Conservation (phyloP, 2,797 vertebrate species). For the Malurus splendens region DNA sequence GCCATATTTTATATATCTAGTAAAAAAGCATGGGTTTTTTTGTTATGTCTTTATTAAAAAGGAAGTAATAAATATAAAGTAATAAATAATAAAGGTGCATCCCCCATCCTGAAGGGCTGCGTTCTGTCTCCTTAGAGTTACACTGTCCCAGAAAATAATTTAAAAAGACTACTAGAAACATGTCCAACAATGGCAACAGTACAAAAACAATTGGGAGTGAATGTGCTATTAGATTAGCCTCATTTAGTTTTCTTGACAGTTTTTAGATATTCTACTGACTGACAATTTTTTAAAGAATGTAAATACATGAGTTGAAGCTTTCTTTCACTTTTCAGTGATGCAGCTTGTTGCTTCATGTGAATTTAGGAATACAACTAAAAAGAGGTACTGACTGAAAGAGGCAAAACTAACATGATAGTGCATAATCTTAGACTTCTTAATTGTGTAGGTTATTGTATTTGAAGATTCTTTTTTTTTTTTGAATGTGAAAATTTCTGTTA, state of each 20-base stretch:
- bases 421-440: background rate
- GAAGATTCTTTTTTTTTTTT: background rate
- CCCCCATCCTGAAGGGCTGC: background rate
- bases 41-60: background rate
- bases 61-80: background rate
- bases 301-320: background rate
- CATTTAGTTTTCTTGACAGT: background rate
- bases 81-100: background rate
- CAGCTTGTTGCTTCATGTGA: background rate
- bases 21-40: background rate
- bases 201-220: background rate
- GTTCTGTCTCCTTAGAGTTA: slow-evolving; percentile 19
- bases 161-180: background rate
- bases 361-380: background rate
- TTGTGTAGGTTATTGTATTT: background rate
- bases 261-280: background rate
- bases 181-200: background rate
- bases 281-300: background rate
- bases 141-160: background rate
- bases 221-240: background rate
- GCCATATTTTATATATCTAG: background rate
- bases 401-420: background rate
- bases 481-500: background rate
- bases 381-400: background rate
- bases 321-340: background rate